A percentile compares a stretch with the other conserved stretches of the same genome.
Evolutionary conservation across 2,113 vertebrate genomes (phyloP).

Genomic region (Corythornis madagascariensis): DNA sequence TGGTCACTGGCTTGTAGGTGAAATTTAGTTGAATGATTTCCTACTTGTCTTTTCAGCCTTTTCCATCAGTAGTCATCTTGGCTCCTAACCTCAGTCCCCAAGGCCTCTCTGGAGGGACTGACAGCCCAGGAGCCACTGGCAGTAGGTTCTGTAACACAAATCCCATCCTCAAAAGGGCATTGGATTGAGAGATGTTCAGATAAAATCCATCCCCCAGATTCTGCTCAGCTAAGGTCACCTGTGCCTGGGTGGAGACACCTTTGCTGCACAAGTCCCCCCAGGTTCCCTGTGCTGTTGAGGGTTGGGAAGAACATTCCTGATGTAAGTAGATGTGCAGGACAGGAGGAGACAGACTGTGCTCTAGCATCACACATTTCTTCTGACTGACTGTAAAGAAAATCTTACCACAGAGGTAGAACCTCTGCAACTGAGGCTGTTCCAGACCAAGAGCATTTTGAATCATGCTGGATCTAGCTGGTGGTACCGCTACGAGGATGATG

Average conservation of each 20-base stretch:
- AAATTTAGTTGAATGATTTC: neutral
- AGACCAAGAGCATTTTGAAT: neutral
- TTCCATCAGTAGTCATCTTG: neutral
- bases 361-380: neutral
- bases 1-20: neutral
- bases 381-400: fast-evolving
- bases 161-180: neutral
- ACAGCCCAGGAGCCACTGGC: fast-evolving
- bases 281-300: neutral
- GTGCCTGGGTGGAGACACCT: neutral
- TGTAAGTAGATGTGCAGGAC: fast-evolving
- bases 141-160: neutral
- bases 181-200: neutral
- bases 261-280: neutral
- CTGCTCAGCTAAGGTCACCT: neutral
- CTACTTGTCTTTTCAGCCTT: neutral
- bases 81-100: neutral
- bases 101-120: neutral
- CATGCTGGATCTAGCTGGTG: neutral
- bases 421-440: neutral
- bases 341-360: neutral
- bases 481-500: neutral
- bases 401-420: neutral
- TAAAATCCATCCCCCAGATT: neutral
- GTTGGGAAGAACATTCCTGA: neutral